Conservation (phyloP, 2,113 vertebrate genomes). For the Balaeniceps rex region DNA sequence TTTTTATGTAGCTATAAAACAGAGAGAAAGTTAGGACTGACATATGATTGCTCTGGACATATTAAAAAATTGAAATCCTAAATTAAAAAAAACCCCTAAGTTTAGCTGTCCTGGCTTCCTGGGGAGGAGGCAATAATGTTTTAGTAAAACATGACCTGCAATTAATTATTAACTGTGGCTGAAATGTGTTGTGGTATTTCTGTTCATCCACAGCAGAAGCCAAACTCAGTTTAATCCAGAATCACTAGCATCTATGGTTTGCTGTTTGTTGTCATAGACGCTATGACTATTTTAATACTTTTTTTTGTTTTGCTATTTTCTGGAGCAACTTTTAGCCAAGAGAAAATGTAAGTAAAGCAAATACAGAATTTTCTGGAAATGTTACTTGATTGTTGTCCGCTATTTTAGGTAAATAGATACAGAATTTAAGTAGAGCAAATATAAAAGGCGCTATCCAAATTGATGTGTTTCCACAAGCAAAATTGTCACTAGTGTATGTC, state of each 20-base stretch:
- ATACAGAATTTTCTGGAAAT: background rate
- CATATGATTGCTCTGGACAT: background rate
- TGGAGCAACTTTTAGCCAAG: conserved; percentile 57
- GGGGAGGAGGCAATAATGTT: background rate
- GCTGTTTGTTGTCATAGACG: background rate
- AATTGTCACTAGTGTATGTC: background rate
- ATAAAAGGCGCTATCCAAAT: background rate
- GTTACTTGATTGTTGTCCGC: background rate
- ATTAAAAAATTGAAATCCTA: background rate
- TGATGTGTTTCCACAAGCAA: background rate
- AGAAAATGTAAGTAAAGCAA: conserved; percentile 75
- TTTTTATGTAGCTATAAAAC: background rate
- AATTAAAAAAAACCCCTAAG: background rate
- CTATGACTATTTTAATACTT: conserved; percentile 49
- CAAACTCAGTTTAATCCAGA: background rate
- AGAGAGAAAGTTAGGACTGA: background rate
- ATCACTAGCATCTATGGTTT: background rate
- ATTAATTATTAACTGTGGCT: conserved; percentile 71
- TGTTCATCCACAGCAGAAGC: background rate
- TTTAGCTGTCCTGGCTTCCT: background rate
- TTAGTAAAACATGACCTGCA: background rate
- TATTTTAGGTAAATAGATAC: background rate
- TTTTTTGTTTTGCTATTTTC: conserved; percentile 54
- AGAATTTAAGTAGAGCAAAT: background rate
- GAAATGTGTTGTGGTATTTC: background rate